These are phyloP conservation scores for Pterobdella sp. DNA, from an alignment of 2,888 invertebrate genomes.

Conservation along the genomic window DNA sequence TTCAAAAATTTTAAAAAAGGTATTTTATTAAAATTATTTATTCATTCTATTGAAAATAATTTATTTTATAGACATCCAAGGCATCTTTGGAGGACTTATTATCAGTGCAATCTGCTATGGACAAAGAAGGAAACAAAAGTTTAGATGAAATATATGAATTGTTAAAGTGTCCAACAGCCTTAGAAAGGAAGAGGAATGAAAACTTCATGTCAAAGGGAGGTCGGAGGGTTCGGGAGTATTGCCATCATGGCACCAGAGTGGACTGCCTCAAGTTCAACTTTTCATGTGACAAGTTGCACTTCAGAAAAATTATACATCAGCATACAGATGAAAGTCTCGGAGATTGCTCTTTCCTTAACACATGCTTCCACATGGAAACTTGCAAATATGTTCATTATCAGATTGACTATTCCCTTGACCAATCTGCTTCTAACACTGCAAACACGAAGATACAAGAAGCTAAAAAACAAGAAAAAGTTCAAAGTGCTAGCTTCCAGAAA, in stretches of 20 bases:
- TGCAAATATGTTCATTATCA: conserved; percentile 98
- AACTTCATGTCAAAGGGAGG: conserved; percentile 91
- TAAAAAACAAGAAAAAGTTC: neutral
- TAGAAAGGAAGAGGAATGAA: conserved; percentile 83
- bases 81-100: conserved; percentile 61
- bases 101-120: conserved; percentile 85
- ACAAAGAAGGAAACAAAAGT: conserved; percentile 86
- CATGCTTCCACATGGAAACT: conserved; percentile 97
- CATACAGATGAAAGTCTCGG: conserved; percentile 88
- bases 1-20: no score
- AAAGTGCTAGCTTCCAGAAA: conserved; percentile 38
- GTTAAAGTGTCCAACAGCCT: conserved; percentile 87
- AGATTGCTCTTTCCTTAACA: conserved; percentile 93
- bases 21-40: no score
- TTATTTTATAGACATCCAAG: no score
- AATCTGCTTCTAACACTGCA: neutral
- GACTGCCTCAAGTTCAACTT: conserved; percentile 64
- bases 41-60: no score
- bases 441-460: neutral
- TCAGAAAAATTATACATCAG: conserved; percentile 87
- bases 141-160: conserved; percentile 83
- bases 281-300: conserved; percentile 81
- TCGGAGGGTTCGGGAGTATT: conserved; percentile 68
- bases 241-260: conserved; percentile 83
- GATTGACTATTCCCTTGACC: conserved; percentile 61